Evolutionary conservation across 1,140 invertebrate species (phyloP).

Genomic region (Drosophila saltans): DNA sequence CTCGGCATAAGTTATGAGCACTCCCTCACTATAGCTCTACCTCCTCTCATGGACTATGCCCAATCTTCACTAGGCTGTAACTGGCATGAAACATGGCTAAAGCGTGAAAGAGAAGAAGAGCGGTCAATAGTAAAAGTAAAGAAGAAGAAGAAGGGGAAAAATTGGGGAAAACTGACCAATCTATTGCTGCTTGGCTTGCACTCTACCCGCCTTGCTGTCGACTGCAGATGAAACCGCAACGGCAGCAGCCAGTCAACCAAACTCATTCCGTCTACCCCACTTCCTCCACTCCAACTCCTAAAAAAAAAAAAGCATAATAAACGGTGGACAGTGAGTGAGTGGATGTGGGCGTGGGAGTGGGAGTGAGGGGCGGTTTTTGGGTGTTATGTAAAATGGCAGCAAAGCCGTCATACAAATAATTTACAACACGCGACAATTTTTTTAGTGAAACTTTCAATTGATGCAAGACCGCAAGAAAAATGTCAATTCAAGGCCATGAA

Average conservation of each 20-base stretch:
- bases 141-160: not conserved
- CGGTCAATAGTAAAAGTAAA: constrained; percentile 10
- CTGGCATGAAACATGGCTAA: constrained; percentile 78
- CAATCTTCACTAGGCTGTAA: constrained; percentile 47
- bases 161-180: constrained; percentile 13
- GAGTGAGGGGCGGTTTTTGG: too few species aligned
- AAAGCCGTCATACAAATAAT: constrained; percentile 48
- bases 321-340: too few species aligned
- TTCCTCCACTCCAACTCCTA: not conserved
- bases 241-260: constrained; percentile 17
- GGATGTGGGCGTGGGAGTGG: too few species aligned
- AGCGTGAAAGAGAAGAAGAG: constrained; percentile 38
- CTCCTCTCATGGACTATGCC: not conserved
- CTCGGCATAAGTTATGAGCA: constrained; percentile 73
- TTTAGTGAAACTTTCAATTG: not conserved
- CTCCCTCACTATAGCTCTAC: not conserved
- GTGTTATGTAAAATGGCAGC: too few species aligned
- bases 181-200: constrained; percentile 8
- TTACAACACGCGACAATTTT: constrained; percentile 64
- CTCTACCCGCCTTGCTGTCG: constrained; percentile 60
- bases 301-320: constrained; percentile 26
- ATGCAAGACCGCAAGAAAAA: constrained; percentile 25
- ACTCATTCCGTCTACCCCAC: not conserved
- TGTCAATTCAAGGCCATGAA: constrained; percentile 22
- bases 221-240: constrained; percentile 73